Percentiles rank a stretch among this genome's conserved stretches.
Conservation (phyloP, 2,888 invertebrate species). For the Lepidonotus clava region DNA sequence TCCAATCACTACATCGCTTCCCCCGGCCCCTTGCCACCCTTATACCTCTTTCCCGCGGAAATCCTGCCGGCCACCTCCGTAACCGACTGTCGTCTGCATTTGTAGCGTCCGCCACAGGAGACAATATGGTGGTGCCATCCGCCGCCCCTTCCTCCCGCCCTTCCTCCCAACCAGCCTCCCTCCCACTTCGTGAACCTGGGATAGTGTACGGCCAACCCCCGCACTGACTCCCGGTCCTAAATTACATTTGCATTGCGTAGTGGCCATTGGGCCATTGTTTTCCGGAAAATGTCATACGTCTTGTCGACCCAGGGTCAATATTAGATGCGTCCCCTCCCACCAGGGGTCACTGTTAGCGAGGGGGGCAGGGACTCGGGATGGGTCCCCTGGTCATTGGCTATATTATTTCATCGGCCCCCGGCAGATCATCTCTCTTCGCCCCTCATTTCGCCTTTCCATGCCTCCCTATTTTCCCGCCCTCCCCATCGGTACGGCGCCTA, state of each 20-base stretch:
- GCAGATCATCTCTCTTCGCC: background rate
- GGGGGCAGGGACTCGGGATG: background rate
- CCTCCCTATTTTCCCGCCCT: background rate
- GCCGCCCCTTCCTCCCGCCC: background rate
- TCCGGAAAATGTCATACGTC: slow-evolving; percentile 1
- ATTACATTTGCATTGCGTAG: slow-evolving; percentile 46
- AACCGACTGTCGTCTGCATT: slow-evolving; percentile 26
- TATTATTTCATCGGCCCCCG: slow-evolving; percentile 13
- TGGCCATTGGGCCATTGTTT: slow-evolving; percentile 35
- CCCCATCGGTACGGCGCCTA: no score
- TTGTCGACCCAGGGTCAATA: slow-evolving; percentile 10
- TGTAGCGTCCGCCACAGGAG: background rate
- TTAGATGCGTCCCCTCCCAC: no score
- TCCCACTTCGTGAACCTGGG: background rate
- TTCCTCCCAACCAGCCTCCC: background rate
- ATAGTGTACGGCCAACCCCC: background rate
- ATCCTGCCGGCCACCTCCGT: background rate
- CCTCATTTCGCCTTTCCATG: background rate
- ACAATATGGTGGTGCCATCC: background rate
- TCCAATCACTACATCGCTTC: background rate
- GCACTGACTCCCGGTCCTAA: slow-evolving; percentile 16
- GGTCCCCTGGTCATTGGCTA: slow-evolving; percentile 18
- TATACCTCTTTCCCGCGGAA: background rate
- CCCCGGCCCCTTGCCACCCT: background rate
- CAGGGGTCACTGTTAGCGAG: no score